phyloP scores from a whole-genome alignment of 2,113 vertebrate genomes.

The Pollachius pollachius region DNA sequence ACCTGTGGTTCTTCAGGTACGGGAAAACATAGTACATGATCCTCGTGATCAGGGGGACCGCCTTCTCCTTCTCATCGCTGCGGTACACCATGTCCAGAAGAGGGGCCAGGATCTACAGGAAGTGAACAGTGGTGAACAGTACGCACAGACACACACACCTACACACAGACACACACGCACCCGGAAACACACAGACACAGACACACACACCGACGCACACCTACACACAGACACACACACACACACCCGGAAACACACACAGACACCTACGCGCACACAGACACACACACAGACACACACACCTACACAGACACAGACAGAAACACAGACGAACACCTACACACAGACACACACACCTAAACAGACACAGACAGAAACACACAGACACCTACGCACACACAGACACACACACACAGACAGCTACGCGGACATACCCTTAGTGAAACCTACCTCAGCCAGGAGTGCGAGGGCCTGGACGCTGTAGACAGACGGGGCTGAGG shows the following conservation, averaged over 20 bases:
- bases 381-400: too few species aligned
- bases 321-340: not conserved
- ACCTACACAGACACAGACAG: too few species aligned
- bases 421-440: too few species aligned
- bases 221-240: too few species aligned
- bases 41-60: constrained; percentile 89
- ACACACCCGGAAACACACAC: not conserved
- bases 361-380: not conserved
- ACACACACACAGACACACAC: not conserved
- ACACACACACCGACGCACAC: not conserved
- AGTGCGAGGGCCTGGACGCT: constrained; percentile 94
- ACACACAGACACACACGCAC: not conserved
- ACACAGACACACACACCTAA: constrained; percentile 17
- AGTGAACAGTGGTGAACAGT: not conserved
- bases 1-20: constrained; percentile 96
- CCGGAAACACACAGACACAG: too few species aligned
- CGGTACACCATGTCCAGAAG: constrained; percentile 96
- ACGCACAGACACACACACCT: constrained; percentile 16
- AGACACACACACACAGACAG: too few species aligned
- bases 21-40: constrained; percentile 95
- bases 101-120: constrained; percentile 83
- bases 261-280: too few species aligned
- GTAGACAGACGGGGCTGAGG: constrained; percentile 90
- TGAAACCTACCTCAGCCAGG: constrained; percentile 84
- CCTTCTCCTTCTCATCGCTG: constrained; percentile 96